A percentile compares a stretch with the other conserved stretches of the same genome.
phyloP scores from a whole-genome alignment of 2,797 vertebrate species.

The Ataeniobius toweri region DNA sequence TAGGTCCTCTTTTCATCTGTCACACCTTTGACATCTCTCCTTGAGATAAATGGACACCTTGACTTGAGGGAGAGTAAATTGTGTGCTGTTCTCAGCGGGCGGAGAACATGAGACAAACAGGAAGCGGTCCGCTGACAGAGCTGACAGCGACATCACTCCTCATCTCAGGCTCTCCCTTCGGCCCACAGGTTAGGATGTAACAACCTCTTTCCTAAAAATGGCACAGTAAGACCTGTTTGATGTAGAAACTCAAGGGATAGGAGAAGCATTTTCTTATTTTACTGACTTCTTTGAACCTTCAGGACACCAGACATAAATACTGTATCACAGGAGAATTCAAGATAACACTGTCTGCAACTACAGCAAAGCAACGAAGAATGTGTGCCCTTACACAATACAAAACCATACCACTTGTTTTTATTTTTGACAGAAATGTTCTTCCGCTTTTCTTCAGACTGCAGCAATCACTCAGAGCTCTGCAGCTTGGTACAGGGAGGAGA shows the following conservation, averaged over 20 bases:
- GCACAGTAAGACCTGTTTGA: conserved; percentile 24
- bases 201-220: conserved; percentile 40
- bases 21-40: conserved; percentile 74
- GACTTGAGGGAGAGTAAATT: conserved; percentile 55
- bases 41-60: conserved; percentile 79
- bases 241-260: conserved; percentile 35
- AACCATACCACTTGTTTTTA: conserved; percentile 69
- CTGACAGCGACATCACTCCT: conserved; percentile 59
- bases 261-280: conserved; percentile 57
- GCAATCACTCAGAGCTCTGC: conserved; percentile 65
- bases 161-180: conserved; percentile 35
- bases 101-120: conserved; percentile 46
- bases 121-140: conserved; percentile 51
- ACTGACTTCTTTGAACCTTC: conserved; percentile 28
- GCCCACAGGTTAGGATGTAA: conserved; percentile 55
- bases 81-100: conserved; percentile 55
- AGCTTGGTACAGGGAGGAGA: conserved; percentile 34
- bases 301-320: conserved; percentile 67
- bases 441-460: conserved; percentile 59
- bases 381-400: conserved; percentile 62
- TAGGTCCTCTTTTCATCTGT: conserved; percentile 65
- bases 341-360: conserved; percentile 69
- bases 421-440: conserved; percentile 49
- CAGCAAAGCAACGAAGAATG: conserved; percentile 64
- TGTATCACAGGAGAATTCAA: conserved; percentile 46